Percentiles rank a stretch among this genome's conserved stretches.
Evolutionary conservation across 1,140 invertebrate genomes (phyloP).

Genomic region (Chironomus tepperi): DNA sequence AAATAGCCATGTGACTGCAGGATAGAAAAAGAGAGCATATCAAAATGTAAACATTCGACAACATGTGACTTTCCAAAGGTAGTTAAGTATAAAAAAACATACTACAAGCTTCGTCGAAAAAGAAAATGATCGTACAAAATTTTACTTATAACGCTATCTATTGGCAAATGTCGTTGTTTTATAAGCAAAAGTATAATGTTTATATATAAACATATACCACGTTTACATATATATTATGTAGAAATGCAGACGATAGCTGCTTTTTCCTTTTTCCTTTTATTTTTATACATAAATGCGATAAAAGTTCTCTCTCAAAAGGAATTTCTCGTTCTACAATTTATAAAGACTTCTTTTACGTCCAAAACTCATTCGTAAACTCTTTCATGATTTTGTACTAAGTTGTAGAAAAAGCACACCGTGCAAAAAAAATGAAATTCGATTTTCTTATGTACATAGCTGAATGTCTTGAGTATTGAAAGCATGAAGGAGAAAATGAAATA

Average conservation of each 20-base stretch:
- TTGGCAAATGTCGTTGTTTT: conserved; percentile 1
- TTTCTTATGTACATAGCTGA: conserved; percentile 1
- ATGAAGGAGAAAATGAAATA: neutral
- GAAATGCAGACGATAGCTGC: neutral
- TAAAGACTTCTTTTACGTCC: neutral
- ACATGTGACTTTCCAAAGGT: too few relatives aligned
- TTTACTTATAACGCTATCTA: neutral
- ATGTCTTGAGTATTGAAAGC: neutral
- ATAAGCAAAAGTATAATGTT: neutral
- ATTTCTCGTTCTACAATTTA: neutral
- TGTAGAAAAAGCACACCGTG: neutral
- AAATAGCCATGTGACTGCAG: neutral
- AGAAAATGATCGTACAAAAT: neutral
- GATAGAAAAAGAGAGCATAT: neutral
- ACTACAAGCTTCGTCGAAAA: neutral
- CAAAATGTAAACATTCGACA: neutral
- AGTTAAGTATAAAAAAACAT: too few relatives aligned
- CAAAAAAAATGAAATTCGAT: neutral
- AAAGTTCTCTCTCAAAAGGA: neutral
- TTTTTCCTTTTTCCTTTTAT: neutral
- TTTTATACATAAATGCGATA: neutral
- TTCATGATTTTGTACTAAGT: neutral
- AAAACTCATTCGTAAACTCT: neutral
- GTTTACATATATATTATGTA: neutral
- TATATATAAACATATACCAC: neutral